Evolutionary conservation across 2,888 invertebrate genomes (phyloP), one percentile per base, ranked within the genome.

Genomic region (Empis livida): DNA sequence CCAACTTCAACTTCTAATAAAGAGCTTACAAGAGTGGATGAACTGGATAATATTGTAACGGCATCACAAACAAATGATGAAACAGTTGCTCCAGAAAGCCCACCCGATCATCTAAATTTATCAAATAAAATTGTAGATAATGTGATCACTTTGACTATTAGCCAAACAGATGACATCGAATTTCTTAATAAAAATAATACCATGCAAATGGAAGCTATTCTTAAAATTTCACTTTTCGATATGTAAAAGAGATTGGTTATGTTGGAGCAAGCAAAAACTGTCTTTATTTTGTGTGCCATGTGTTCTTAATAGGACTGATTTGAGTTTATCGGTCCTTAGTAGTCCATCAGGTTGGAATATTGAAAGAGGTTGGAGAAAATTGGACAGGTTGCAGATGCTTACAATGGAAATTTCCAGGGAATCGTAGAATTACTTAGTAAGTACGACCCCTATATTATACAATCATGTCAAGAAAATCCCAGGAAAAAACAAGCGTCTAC

Each of bases 161-260:
- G 9, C 32, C 32, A 2, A n/a, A n/a, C n/a, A n/a, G 40, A 40
- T 20, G 40, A 40, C 40, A n/a, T 40, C 40, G 40, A 20, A 11
- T 40, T 40, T 13, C 40, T 40, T 20, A 40, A 40, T n/a, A 40
- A 40, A n/a, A 40, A 40, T 13, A 40, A 40, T 40, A 40, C n/a
- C 11, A 40, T 40, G 20, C 40, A 40, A 40, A 40, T 40, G 40
- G 20, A 40, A 40, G 17, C 11, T 40, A 20, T 40, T 40, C n/a
- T 40, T 11, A 40, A 40, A 40, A 40, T n/a, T n/a, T n/a, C n/a
- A n/a, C n/a, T n/a, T n/a, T 40, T 40, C n/a, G n/a, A 40, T 13
- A 40, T 40, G 17, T n/a, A 40, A 40, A 11, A 40, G 40, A 10
- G 40, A 40, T 40, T 40, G 40, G 20, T 8, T 40, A n/a, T 40